phyloP scores from a whole-genome alignment of 2,888 invertebrate species.

The Trilocha varians region DNA sequence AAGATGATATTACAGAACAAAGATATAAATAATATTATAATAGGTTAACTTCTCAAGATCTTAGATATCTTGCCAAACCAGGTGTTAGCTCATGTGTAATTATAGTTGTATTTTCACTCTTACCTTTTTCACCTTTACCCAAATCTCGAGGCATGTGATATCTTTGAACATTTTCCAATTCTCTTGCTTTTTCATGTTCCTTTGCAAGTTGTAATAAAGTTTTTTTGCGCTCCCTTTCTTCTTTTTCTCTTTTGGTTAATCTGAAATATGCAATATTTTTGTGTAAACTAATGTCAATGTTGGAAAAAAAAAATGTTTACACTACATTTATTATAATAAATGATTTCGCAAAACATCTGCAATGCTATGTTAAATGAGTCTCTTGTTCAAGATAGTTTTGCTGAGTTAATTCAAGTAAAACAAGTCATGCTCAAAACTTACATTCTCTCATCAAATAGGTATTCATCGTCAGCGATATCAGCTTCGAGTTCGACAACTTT shows the following conservation, averaged over 20 bases:
- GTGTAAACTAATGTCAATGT: too few relatives aligned
- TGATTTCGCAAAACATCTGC: too few relatives aligned
- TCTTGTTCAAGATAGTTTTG: slow-evolving; percentile 2
- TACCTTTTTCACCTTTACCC: slow-evolving; percentile 80
- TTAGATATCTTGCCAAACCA: too few relatives aligned
- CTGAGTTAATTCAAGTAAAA: not conserved
- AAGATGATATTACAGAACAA: too few relatives aligned
- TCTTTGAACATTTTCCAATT: slow-evolving; percentile 92
- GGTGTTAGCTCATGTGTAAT: too few relatives aligned
- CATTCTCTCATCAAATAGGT: slow-evolving; percentile 91
- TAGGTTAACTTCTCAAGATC: too few relatives aligned
- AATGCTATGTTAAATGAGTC: too few relatives aligned
- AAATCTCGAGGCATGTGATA: slow-evolving; percentile 95
- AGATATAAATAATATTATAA: too few relatives aligned
- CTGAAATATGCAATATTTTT: too few relatives aligned
- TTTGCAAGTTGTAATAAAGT: slow-evolving; percentile 91
- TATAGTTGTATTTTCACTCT: not conserved
- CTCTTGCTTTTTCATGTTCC: slow-evolving; percentile 95
- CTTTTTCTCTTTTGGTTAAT: slow-evolving; percentile 88
- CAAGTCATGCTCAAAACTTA: slow-evolving; percentile 60
- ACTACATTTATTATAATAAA: too few relatives aligned
- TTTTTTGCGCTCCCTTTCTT: slow-evolving; percentile 91
- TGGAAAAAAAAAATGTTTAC: too few relatives aligned
- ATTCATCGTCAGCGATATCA: slow-evolving; percentile 96
- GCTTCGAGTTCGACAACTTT: slow-evolving; percentile 96